phyloP scores from a whole-genome alignment of 1,140 invertebrate genomes.

The Heterodera carotae region DNA sequence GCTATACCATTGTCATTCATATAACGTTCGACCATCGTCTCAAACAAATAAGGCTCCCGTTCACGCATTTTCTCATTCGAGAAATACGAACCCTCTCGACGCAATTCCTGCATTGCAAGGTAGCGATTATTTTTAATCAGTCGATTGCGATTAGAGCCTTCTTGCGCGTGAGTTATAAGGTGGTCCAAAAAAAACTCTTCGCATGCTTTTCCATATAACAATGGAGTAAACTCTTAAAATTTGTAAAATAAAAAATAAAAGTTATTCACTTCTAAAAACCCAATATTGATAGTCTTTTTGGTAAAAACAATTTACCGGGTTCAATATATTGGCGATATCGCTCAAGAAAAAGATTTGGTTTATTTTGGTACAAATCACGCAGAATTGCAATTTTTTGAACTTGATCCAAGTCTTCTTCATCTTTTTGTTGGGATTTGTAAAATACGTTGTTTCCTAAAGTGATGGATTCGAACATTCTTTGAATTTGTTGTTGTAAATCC shows the following conservation, averaged over 20 bases:
- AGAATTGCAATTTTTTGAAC: slow-evolving; percentile 47
- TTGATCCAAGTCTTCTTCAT: slow-evolving; percentile 42
- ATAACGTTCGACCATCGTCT: slow-evolving; percentile 82
- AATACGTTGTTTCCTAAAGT: slow-evolving; percentile 29
- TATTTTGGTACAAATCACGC: slow-evolving; percentile 40
- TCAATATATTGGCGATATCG: slow-evolving; percentile 44
- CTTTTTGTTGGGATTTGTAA: slow-evolving; percentile 43
- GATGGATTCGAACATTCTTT: slow-evolving; percentile 28
- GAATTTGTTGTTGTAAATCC: slow-evolving; percentile 14
- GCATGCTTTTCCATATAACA: slow-evolving; percentile 25
- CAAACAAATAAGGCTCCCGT: slow-evolving; percentile 83
- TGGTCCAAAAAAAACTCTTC: slow-evolving; percentile 65
- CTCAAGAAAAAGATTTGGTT: slow-evolving; percentile 53
- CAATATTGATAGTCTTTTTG: slow-evolving; percentile 17
- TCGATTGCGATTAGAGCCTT: slow-evolving; percentile 68
- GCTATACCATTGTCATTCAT: slow-evolving; percentile 76
- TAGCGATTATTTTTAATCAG: slow-evolving; percentile 74
- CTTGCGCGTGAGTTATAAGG: slow-evolving; percentile 67
- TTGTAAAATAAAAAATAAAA: too few relatives aligned
- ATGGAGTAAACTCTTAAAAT: slow-evolving; percentile 36
- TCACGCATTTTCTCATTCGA: slow-evolving; percentile 88
- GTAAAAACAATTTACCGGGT: slow-evolving; percentile 30
- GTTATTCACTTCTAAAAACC: too few relatives aligned
- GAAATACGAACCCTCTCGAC: slow-evolving; percentile 78
- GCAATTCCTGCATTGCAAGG: slow-evolving; percentile 77